Evolutionary conservation across 2,888 invertebrate genomes (phyloP).

Genomic region (Lysandra bellargus): DNA sequence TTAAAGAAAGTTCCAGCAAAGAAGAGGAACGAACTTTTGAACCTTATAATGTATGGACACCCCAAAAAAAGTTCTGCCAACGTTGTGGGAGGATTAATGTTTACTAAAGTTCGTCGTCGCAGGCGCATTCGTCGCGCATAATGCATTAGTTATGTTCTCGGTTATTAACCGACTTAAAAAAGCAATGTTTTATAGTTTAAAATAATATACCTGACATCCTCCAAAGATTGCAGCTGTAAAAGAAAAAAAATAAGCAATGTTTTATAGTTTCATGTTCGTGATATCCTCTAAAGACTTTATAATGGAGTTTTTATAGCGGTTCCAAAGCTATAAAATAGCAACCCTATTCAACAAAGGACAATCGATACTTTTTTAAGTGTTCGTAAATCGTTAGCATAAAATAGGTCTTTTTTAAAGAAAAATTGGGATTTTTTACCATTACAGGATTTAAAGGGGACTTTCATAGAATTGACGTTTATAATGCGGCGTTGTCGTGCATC

Average conservation of each 20-base stretch:
- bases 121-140: conserved; percentile 41
- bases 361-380: not conserved
- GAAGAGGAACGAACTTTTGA: not conserved
- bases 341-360: not conserved
- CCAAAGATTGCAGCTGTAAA: not conserved
- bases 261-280: not conserved
- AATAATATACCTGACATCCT: not conserved
- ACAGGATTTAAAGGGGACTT: no score
- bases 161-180: conserved; percentile 32
- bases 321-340: not conserved
- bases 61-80: conserved; percentile 17
- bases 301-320: conserved; percentile 3
- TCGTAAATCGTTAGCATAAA: not conserved
- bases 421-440: no score
- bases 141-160: conserved; percentile 42
- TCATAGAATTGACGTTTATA: no score
- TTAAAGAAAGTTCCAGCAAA: not conserved
- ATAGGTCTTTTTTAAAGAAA: not conserved
- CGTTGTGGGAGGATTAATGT: conserved; percentile 53
- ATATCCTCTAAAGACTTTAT: not conserved
- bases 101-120: conserved; percentile 49
- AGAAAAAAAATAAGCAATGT: not conserved
- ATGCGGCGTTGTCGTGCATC: no score
- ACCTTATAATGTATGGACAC: not conserved
- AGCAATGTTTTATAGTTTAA: conserved; percentile 12